These are phyloP conservation scores for Ichneumoninae sp. DNA, from an alignment of 2,888 invertebrate genomes.

Conservation along the genomic window DNA sequence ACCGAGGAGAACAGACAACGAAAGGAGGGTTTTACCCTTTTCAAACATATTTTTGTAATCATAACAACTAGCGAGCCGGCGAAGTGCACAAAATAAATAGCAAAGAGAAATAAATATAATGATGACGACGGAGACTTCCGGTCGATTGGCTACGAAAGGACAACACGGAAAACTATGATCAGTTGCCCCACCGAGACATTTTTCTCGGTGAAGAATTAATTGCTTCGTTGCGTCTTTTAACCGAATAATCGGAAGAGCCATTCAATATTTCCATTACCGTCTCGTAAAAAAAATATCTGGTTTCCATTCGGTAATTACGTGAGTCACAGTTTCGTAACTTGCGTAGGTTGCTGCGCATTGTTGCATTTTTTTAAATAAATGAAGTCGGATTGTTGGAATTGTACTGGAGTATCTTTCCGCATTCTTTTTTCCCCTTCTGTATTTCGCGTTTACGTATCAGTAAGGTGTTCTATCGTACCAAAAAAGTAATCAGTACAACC, in stretches of 20 bases:
- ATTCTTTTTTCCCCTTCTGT: not conserved
- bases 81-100: not conserved
- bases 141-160: too few relatives aligned
- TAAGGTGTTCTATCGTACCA: not conserved
- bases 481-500: too few relatives aligned
- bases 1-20: not conserved
- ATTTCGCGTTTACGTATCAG: constrained; percentile 22
- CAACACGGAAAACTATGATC: too few relatives aligned
- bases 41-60: constrained; percentile 27
- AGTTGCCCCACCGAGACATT: too few relatives aligned
- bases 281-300: not conserved
- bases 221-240: too few relatives aligned
- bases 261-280: too few relatives aligned
- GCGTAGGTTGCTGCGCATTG: constrained; percentile 27
- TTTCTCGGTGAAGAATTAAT: too few relatives aligned
- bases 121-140: too few relatives aligned
- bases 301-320: constrained; percentile 2
- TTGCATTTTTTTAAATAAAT: constrained; percentile 34
- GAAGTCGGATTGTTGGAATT: constrained; percentile 8
- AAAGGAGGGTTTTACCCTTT: constrained; percentile 21
- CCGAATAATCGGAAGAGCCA: too few relatives aligned
- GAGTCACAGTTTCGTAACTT: not conserved
- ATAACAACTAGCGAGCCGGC: not conserved
- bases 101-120: not conserved
- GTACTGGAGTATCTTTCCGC: constrained; percentile 9